These are phyloP conservation scores for Strix uralensis DNA, from an alignment of 2,113 vertebrate genomes.

Conservation along the genomic window DNA sequence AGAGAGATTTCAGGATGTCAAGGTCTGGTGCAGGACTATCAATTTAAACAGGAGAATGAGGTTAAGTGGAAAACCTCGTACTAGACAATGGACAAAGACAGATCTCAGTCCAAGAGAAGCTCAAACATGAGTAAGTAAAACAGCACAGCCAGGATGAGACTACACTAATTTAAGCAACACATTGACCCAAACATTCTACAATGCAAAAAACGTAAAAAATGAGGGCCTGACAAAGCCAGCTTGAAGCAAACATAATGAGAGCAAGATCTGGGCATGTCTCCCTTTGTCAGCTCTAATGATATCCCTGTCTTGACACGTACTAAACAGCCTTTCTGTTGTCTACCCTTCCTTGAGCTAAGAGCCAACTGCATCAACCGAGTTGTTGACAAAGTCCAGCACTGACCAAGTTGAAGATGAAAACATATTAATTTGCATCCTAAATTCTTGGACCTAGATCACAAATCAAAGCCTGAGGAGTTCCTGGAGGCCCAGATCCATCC, in stretches of 20 bases:
- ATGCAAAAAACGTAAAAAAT: not conserved
- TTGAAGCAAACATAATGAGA: not conserved
- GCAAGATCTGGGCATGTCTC: not conserved
- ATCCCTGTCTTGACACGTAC: not conserved
- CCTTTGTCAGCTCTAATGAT: not conserved
- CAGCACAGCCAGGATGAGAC: not conserved
- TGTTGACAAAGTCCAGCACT: not conserved
- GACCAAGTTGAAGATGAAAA: not conserved
- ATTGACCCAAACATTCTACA: not conserved
- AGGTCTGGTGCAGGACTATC: not conserved
- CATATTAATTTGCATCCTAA: not conserved
- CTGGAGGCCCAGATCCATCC: not conserved
- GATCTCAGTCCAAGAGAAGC: not conserved
- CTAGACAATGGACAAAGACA: not conserved
- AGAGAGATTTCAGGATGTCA: not conserved
- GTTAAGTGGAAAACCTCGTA: not conserved
- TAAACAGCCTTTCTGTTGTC: not conserved
- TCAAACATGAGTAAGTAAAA: not conserved
- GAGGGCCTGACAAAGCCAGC: not conserved
- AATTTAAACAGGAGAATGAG: not conserved
- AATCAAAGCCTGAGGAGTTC: not conserved
- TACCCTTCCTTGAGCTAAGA: not conserved
- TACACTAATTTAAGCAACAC: fast-evolving
- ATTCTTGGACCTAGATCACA: not conserved
- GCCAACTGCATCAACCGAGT: not conserved